Base-by-base conservation (phyloP, 2,113 vertebrate species). In the Macrotis lagotis region DNA sequence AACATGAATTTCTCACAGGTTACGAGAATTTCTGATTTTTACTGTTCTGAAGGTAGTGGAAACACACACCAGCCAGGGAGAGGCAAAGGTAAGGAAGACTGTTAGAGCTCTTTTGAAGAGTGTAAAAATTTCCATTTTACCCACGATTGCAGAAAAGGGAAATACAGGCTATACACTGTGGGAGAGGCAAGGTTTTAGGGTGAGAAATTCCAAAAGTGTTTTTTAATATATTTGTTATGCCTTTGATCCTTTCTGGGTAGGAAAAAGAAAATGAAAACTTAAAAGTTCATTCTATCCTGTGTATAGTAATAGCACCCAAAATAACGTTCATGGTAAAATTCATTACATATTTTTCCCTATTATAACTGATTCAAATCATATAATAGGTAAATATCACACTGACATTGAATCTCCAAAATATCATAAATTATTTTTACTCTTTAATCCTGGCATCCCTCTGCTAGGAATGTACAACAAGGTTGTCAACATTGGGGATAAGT, bases 81-180 rank as follows among this genome's bases (percentile, higher is more conserved):
- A 96, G 92, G 95, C 44, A 93, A 96, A 97, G 93, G 91, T 90
- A 94, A 92, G 51, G 51, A 91, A 28, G 50, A 47, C 51, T 93
- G 89, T 95, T 96, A 95, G 59, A 93, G 94, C 91, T 92, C 12
- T 88, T 97, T 97, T 97, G 95, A 98, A 97, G 93, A 96, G 90
- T 95, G n/a, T 95, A 94, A 94, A 96, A 97, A 96, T 92, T 90
- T 96, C 94, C 53, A 83, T 96, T 96, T 95, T 97, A 90, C 90
- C 53, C 97, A 37, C 89, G 50, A 50, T 74, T 90, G 51, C 88
- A 95, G 53, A 95, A 90, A 95, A 96, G 91, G 93, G 66, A 96
- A 97, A 96, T 92, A 2, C 59, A 97, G 92, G 96, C 95, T 97
- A 94, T 89, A 50, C 91, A 83, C 91, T 95, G 47, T 94, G 93